Percentiles rank a stretch among this genome's conserved stretches.
Conservation (phyloP, 2,888 invertebrate genomes). For the Drosophila lacicola region DNA sequence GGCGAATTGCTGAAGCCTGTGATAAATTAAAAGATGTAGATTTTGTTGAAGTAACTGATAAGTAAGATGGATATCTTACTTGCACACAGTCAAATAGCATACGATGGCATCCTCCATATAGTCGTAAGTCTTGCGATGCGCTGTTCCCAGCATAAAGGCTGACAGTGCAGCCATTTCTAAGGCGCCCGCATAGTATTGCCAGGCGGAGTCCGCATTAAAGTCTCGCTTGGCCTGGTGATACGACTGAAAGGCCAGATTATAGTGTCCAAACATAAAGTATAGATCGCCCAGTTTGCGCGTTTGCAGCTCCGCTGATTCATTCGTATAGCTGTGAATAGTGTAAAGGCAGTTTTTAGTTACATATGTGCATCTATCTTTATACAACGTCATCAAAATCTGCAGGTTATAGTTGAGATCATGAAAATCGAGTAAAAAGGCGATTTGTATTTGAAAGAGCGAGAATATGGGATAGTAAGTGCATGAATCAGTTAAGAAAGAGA, state of each 20-base stretch:
- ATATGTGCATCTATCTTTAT: neutral
- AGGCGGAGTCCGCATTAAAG: constrained; percentile 98
- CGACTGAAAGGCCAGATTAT: constrained; percentile 93
- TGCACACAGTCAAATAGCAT: constrained; percentile 95
- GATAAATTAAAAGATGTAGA: neutral
- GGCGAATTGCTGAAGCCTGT: constrained; percentile 95
- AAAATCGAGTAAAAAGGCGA: no score
- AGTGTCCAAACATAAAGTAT: constrained; percentile 98
- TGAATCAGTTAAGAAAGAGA: no score
- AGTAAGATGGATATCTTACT: constrained; percentile 86
- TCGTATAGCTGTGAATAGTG: constrained; percentile 88
- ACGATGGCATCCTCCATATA: constrained; percentile 98
- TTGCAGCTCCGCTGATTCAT: constrained; percentile 95
- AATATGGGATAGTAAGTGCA: no score
- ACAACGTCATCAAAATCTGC: neutral
- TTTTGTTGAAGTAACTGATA: constrained; percentile 1
- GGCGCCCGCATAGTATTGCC: constrained; percentile 98
- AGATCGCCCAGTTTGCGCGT: constrained; percentile 96
- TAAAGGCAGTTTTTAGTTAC: neutral
- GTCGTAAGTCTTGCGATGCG: constrained; percentile 91
- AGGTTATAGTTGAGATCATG: no score
- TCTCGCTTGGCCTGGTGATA: constrained; percentile 99
- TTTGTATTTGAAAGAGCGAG: no score
- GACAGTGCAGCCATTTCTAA: constrained; percentile 98
- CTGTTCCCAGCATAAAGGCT: constrained; percentile 94